A percentile compares a stretch with the other conserved stretches of the same genome.
These are phyloP conservation scores for Drosophila sulfurigaster DNA, from an alignment of 1,140 invertebrate species.

Conservation along the genomic window DNA sequence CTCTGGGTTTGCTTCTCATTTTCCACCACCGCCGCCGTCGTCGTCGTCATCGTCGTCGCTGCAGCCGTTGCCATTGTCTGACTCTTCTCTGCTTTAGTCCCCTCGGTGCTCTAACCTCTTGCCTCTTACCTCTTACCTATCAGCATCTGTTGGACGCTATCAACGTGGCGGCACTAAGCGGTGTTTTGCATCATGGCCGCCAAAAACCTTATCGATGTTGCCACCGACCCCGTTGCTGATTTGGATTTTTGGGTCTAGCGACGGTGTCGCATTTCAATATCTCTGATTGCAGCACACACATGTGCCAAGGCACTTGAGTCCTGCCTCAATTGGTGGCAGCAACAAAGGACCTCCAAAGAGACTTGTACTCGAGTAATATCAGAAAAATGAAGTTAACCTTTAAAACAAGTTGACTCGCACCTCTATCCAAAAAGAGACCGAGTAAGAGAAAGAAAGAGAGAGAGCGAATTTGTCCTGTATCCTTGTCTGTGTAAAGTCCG, in stretches of 20 bases:
- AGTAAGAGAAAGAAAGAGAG: neutral
- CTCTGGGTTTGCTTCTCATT: constrained; percentile 42
- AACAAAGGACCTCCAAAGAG: constrained; percentile 7
- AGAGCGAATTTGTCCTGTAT: constrained; percentile 39
- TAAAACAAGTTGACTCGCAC: constrained; percentile 69
- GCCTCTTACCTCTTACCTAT: neutral
- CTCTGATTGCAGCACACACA: constrained; percentile 31
- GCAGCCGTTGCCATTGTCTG: constrained; percentile 54
- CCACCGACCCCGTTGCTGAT: constrained; percentile 51
- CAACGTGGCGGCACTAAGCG: constrained; percentile 59
- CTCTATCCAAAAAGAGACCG: constrained; percentile 17
- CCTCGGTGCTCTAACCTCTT: neutral
- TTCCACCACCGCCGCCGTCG: constrained; percentile 45
- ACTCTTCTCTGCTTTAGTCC: constrained; percentile 19
- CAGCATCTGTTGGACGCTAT: constrained; percentile 59
- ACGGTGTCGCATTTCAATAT: constrained; percentile 70
- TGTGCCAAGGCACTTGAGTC: constrained; percentile 48
- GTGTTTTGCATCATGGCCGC: constrained; percentile 65
- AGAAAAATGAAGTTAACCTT: constrained; percentile 80
- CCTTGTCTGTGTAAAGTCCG: constrained; percentile 65
- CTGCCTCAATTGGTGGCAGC: constrained; percentile 31
- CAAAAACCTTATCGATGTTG: constrained; percentile 53
- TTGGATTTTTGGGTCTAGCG: constrained; percentile 18
- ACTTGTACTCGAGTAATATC: constrained; percentile 34
- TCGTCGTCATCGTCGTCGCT: constrained; percentile 13